Conservation (phyloP, 2,797 vertebrate species). For the Astyanax mexicanus region DNA sequence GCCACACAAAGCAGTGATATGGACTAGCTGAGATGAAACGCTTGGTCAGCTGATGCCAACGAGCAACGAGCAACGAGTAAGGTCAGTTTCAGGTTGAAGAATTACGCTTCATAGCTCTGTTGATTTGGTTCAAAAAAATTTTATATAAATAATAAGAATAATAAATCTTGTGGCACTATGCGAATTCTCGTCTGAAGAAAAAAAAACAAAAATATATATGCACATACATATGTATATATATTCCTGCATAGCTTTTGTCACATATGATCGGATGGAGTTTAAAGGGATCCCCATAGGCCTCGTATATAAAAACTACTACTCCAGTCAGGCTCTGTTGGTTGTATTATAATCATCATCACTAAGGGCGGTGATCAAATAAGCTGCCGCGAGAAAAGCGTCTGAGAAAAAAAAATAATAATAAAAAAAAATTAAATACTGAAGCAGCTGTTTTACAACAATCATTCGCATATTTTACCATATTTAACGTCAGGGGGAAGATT, state of each 20-base stretch:
- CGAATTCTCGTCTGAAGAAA: slow-evolving; percentile 34
- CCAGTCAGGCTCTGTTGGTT: slow-evolving; percentile 42
- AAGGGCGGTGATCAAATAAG: slow-evolving; percentile 39
- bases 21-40: slow-evolving; percentile 37
- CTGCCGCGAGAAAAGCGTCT: slow-evolving; percentile 50
- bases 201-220: background rate
- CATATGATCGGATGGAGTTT: slow-evolving; percentile 55
- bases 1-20: slow-evolving; percentile 54
- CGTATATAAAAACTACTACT: slow-evolving; percentile 44
- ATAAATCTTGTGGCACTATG: slow-evolving; percentile 43
- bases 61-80: slow-evolving; percentile 35
- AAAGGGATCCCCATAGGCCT: slow-evolving; percentile 59
- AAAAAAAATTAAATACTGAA: no score
- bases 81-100: slow-evolving; percentile 45
- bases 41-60: slow-evolving; percentile 40
- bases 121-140: slow-evolving; percentile 7
- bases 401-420: slow-evolving; percentile 27
- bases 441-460: slow-evolving; percentile 36
- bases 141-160: no score
- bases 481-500: background rate
- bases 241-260: slow-evolving; percentile 59
- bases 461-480: slow-evolving; percentile 46
- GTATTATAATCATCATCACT: no score
- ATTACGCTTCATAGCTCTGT: slow-evolving; percentile 43
- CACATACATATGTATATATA: background rate